A percentile compares a stretch with the other conserved stretches of the same genome.
phyloP scores from a whole-genome alignment of 2,113 vertebrate species.

The Phaethornis superciliosus region DNA sequence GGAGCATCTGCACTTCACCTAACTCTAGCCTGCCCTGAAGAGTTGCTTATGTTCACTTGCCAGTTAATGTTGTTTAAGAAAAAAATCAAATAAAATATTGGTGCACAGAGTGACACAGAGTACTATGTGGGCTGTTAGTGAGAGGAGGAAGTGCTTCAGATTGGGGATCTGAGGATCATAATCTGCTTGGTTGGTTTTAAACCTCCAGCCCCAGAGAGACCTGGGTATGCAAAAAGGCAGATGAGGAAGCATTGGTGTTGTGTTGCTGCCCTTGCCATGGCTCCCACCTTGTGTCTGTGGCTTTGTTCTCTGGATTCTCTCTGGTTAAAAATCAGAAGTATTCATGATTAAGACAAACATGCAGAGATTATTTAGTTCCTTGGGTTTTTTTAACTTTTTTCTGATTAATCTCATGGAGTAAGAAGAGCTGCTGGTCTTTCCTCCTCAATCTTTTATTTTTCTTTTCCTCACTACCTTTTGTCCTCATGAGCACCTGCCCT shows the following conservation, averaged over 20 bases:
- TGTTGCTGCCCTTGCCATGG: not conserved
- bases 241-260: not conserved
- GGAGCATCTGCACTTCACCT: not conserved
- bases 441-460: rapidly evolving
- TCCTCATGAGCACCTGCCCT: not conserved
- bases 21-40: not conserved
- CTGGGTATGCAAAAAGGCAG: not conserved
- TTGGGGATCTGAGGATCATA: not conserved
- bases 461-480: not conserved
- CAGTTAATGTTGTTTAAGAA: not conserved
- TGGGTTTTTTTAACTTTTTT: not conserved
- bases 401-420: not conserved
- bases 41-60: not conserved
- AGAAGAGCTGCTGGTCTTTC: not conserved
- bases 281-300: not conserved
- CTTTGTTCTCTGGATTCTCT: not conserved
- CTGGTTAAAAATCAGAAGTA: not conserved
- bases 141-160: not conserved
- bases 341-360: not conserved
- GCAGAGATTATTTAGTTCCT: not conserved
- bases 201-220: not conserved
- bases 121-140: not conserved
- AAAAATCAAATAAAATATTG: rapidly evolving
- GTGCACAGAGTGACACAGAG: not conserved
- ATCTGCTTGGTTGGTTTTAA: not conserved